A percentile compares a stretch with the other conserved stretches of the same genome.
These are phyloP conservation scores for Phalloptychus januarius DNA, from an alignment of 2,797 vertebrate species.

Conservation along the genomic window DNA sequence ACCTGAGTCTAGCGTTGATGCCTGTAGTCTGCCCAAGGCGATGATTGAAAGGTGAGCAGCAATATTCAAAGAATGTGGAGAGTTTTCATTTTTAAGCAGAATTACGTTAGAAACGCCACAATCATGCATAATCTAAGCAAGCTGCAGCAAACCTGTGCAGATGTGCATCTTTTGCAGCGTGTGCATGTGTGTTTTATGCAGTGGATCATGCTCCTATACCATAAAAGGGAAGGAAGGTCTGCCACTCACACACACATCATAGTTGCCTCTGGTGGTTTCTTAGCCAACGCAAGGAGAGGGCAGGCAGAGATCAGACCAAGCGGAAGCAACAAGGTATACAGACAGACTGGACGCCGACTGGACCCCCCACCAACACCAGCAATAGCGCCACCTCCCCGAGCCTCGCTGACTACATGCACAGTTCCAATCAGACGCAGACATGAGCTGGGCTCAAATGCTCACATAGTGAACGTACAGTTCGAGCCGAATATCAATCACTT, in stretches of 20 bases:
- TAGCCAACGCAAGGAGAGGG: constrained; percentile 52
- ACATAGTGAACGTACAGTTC: constrained; percentile 60
- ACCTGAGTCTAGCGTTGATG: background rate
- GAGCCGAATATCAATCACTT: constrained; percentile 72
- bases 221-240: constrained; percentile 75
- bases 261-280: constrained; percentile 60
- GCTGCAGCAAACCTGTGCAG: constrained; percentile 59
- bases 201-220: constrained; percentile 60
- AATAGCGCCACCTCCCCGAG: background rate
- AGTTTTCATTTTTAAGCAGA: constrained; percentile 9
- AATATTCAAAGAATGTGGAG: background rate
- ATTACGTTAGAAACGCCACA: constrained; percentile 26
- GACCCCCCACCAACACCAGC: background rate
- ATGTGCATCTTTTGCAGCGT: constrained; percentile 48
- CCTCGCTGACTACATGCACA: constrained; percentile 19
- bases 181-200: constrained; percentile 6
- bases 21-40: background rate
- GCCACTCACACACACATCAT: constrained; percentile 49
- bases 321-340: constrained; percentile 40
- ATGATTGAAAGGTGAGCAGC: constrained; percentile 8
- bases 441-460: constrained; percentile 45
- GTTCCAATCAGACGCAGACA: constrained; percentile 37
- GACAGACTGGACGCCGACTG: constrained; percentile 25
- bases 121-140: constrained; percentile 29
- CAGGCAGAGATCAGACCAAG: constrained; percentile 59